phyloP scores from a whole-genome alignment of 1,140 invertebrate species.

The Sweltsa coloradensis region DNA sequence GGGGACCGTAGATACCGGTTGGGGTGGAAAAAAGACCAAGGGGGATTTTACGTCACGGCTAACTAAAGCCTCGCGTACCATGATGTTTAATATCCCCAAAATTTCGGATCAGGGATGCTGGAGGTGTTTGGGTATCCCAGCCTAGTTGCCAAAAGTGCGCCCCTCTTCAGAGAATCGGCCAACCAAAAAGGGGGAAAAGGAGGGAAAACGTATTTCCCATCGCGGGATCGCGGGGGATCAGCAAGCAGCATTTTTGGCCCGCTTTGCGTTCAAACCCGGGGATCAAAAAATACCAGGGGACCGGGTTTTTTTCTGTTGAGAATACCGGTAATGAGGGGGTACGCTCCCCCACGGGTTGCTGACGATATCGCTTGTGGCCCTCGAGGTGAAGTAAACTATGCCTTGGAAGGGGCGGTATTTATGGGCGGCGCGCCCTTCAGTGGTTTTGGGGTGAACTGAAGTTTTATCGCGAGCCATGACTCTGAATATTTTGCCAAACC shows the following conservation, averaged over 20 bases:
- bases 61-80: not conserved
- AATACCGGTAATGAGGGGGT: conserved; percentile 43
- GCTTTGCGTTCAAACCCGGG: conserved; percentile 34
- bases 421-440: conserved; percentile 40
- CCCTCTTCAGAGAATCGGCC: not conserved
- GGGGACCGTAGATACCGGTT: conserved; percentile 42
- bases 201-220: not conserved
- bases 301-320: conserved; percentile 42
- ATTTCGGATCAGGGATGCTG: not conserved
- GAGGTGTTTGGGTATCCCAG: not conserved
- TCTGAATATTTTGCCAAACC: conserved; percentile 34
- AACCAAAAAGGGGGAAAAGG: not conserved
- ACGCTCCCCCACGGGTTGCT: conserved; percentile 22
- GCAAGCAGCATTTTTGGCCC: conserved; percentile 41
- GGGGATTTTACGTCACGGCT: not conserved
- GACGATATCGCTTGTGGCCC: conserved; percentile 31
- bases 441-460: conserved; percentile 40
- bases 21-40: conserved; percentile 31
- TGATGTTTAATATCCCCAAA: not conserved
- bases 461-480: conserved; percentile 32
- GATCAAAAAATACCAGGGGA: conserved; percentile 41
- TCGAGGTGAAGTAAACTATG: conserved; percentile 32
- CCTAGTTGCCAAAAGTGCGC: not conserved
- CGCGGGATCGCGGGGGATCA: conserved; percentile 20
- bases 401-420: conserved; percentile 39